Conservation (phyloP, 2,797 vertebrate species). For the Danio aesculapii region DNA sequence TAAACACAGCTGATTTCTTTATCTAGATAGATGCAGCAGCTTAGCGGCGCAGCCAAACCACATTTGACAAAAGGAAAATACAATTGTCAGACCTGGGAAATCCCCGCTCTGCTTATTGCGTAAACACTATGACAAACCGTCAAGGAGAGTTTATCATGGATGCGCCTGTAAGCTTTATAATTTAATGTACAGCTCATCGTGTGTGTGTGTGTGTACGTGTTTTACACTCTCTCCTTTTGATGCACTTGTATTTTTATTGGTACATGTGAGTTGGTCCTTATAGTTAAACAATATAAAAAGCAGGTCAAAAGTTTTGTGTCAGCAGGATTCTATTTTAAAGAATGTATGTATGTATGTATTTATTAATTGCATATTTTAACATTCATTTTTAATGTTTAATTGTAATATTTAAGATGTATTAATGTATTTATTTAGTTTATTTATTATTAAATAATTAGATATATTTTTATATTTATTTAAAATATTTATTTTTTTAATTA, state of each 20-base stretch:
- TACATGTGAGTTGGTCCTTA: background rate
- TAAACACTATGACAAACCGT: conserved; percentile 20
- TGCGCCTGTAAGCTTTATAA: background rate
- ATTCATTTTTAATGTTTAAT: no score
- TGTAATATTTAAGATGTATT: no score
- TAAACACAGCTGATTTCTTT: background rate
- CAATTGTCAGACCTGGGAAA: conserved; percentile 33
- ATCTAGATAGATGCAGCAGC: background rate
- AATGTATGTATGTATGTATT: no score
- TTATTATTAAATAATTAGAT: no score
- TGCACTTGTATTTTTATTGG: background rate
- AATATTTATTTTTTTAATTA: no score
- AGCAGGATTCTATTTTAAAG: background rate
- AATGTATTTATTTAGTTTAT: no score
- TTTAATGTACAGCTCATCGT: background rate
- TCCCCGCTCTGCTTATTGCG: conserved; percentile 8
- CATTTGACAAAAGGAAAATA: conserved; percentile 30
- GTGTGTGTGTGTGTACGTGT: no score
- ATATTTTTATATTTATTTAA: no score
- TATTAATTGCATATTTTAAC: no score
- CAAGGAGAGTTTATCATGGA: conserved; percentile 22
- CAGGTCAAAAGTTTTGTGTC: background rate
- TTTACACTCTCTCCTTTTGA: background rate
- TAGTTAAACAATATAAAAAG: background rate
- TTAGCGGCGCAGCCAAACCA: conserved; percentile 13